A percentile compares a stretch with the other conserved stretches of the same genome.
phyloP scores from a whole-genome alignment of 2,113 vertebrate species.

The Xenopus borealis region DNA sequence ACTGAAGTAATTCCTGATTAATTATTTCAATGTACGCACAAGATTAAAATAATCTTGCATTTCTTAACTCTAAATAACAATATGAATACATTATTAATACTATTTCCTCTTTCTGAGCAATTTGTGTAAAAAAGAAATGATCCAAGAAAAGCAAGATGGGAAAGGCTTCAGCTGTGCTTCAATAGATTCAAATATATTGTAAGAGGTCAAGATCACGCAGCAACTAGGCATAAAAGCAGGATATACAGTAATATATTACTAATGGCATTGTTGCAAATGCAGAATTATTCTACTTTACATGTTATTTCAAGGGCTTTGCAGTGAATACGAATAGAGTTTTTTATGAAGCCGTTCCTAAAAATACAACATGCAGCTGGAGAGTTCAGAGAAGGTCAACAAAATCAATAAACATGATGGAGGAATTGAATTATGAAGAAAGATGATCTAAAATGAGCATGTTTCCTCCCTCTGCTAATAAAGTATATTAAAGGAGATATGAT shows the following conservation, averaged over 20 bases:
- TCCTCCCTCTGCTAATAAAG: background rate
- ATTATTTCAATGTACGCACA: too few relatives aligned
- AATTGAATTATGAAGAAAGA: conserved; percentile 1
- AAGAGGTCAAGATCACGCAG: too few relatives aligned
- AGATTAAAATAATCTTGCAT: too few relatives aligned
- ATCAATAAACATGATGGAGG: background rate
- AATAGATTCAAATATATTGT: too few relatives aligned
- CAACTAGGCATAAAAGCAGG: too few relatives aligned
- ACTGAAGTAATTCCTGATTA: too few relatives aligned
- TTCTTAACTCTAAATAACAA: too few relatives aligned
- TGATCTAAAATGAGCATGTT: background rate
- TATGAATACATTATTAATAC: too few relatives aligned
- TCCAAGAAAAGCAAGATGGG: too few relatives aligned
- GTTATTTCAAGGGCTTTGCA: background rate
- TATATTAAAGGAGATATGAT: background rate
- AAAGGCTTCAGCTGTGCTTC: too few relatives aligned
- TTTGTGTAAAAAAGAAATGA: too few relatives aligned
- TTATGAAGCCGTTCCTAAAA: background rate
- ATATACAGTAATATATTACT: background rate
- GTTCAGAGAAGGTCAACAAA: background rate
- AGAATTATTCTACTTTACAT: background rate
- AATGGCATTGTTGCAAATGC: background rate
- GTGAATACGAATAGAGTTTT: background rate
- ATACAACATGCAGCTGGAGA: background rate
- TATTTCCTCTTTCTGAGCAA: too few relatives aligned